Conservation (phyloP, 2,888 invertebrate genomes). For the Stramonita haemastoma region DNA sequence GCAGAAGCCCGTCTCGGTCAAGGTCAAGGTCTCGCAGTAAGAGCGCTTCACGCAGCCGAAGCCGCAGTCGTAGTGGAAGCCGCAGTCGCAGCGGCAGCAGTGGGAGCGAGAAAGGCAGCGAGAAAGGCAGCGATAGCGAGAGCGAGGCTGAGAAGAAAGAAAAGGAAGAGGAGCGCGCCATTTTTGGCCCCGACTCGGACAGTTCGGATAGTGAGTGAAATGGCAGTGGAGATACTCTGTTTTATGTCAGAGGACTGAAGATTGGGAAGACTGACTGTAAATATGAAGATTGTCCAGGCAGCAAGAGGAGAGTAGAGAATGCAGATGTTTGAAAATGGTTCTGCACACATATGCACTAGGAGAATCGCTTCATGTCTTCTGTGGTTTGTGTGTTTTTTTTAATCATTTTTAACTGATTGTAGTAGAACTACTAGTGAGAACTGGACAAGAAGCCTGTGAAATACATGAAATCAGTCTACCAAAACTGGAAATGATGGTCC, state of each 20-base stretch:
- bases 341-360: too few species aligned
- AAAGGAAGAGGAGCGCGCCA: conserved; percentile 35
- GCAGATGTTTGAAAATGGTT: too few species aligned
- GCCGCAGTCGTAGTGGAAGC: conserved; percentile 46
- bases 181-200: conserved; percentile 41
- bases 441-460: too few species aligned
- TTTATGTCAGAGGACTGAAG: not conserved
- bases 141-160: conserved; percentile 29
- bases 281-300: not conserved
- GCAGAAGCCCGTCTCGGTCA: not conserved
- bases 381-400: too few species aligned
- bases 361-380: too few species aligned
- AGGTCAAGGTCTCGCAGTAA: not conserved
- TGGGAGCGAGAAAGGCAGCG: conserved; percentile 24
- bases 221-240: not conserved
- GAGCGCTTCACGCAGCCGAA: conserved; percentile 18
- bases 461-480: too few species aligned
- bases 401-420: too few species aligned
- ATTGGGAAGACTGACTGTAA: not conserved
- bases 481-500: too few species aligned
- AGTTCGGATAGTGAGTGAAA: conserved; percentile 32
- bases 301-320: not conserved
- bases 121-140: conserved; percentile 32
- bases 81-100: not conserved
- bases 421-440: too few species aligned